Conservation (phyloP, 2,113 vertebrate genomes). For the Motacilla alba region DNA sequence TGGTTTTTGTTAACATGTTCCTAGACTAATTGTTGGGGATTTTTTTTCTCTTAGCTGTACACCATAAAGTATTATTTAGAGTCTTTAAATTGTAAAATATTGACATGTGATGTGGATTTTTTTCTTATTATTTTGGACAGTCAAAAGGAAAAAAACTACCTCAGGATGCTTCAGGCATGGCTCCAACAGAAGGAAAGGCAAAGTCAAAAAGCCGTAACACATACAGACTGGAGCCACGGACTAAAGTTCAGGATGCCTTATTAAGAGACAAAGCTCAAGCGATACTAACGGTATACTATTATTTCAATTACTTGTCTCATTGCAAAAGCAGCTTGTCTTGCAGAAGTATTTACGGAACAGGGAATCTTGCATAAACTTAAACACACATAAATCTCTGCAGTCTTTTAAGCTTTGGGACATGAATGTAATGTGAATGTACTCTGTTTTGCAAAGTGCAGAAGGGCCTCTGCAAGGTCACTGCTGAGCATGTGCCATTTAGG, state of each 20-base stretch:
- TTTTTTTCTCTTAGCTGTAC: background rate
- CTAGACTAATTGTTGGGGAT: background rate
- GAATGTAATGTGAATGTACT: background rate
- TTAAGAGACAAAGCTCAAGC: slow-evolving; percentile 62
- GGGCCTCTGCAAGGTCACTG: background rate
- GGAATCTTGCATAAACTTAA: background rate
- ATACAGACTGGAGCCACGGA: slow-evolving; percentile 65
- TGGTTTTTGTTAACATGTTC: background rate
- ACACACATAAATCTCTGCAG: background rate
- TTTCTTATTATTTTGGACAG: slow-evolving; percentile 34
- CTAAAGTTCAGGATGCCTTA: slow-evolving; percentile 48
- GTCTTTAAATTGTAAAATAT: background rate
- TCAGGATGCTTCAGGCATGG: background rate
- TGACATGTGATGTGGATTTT: background rate
- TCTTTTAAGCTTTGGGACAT: background rate
- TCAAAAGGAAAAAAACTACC: slow-evolving; percentile 32
- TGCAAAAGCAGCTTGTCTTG: background rate
- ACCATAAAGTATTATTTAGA: background rate
- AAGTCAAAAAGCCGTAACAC: slow-evolving; percentile 66
- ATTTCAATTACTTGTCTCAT: background rate
- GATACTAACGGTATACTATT: slow-evolving; percentile 62
- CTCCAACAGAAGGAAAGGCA: slow-evolving; percentile 40
- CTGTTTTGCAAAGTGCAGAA: rapidly evolving
- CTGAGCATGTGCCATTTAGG: background rate
- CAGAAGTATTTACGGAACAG: background rate